These are phyloP conservation scores for Anoplopoma fimbria DNA, from an alignment of 2,113 vertebrate genomes.

Conservation along the genomic window DNA sequence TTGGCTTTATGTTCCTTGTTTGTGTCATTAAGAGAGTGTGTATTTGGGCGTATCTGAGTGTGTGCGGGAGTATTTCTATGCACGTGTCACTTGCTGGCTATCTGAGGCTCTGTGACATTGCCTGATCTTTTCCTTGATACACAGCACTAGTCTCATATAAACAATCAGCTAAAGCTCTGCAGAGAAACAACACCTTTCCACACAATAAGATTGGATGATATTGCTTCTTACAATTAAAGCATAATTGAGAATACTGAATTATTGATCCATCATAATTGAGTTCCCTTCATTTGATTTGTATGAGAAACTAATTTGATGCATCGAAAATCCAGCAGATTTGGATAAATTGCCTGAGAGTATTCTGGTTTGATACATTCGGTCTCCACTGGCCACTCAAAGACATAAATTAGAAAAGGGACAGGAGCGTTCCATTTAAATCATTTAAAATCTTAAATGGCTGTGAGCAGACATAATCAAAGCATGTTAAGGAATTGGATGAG, in stretches of 20 bases:
- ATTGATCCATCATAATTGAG: constrained; percentile 82
- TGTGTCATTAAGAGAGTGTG: constrained; percentile 77
- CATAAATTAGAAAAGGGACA: constrained; percentile 51
- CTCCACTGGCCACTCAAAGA: constrained; percentile 58
- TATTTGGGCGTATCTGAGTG: constrained; percentile 44
- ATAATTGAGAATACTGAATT: constrained; percentile 82
- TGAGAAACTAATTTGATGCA: constrained; percentile 74
- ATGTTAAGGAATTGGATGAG: constrained; percentile 76
- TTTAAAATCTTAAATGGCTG: constrained; percentile 57
- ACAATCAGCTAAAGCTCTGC: constrained; percentile 81
- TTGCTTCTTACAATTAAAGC: constrained; percentile 81
- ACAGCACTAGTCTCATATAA: constrained; percentile 79
- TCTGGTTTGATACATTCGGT: constrained; percentile 53
- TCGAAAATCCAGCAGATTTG: constrained; percentile 68
- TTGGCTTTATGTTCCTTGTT: constrained; percentile 84
- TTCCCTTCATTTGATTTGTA: constrained; percentile 78
- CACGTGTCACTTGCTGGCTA: constrained; percentile 70
- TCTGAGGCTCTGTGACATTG: constrained; percentile 81
- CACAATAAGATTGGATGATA: constrained; percentile 80
- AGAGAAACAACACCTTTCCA: constrained; percentile 76
- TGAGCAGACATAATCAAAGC: constrained; percentile 75
- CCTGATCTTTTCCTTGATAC: constrained; percentile 79
- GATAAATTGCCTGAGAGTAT: constrained; percentile 65
- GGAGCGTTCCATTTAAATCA: constrained; percentile 53
- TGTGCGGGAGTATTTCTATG: constrained; percentile 52